These are phyloP conservation scores for Agrochola lychnidis DNA, from an alignment of 2,888 invertebrate genomes.

Conservation along the genomic window DNA sequence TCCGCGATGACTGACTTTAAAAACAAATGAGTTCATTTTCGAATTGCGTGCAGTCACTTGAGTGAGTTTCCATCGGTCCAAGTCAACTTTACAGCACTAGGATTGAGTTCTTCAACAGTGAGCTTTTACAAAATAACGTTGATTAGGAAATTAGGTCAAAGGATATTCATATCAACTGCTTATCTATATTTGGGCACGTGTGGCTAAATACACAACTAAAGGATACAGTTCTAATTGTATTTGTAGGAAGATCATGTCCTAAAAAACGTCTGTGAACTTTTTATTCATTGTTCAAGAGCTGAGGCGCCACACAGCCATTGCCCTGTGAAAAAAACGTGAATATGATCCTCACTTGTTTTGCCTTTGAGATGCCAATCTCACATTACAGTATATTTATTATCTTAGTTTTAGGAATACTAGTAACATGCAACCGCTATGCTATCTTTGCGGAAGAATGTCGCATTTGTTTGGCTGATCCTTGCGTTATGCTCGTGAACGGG, in stretches of 20 bases:
- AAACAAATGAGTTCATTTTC: background rate
- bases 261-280: background rate
- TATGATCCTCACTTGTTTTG: slow-evolving; percentile 10
- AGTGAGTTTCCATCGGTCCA: background rate
- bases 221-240: background rate
- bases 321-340: slow-evolving; percentile 3
- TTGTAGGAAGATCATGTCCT: background rate
- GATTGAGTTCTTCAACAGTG: background rate
- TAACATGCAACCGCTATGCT: background rate
- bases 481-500: too few relatives aligned
- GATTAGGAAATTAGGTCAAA: slow-evolving; percentile 36
- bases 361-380: background rate
- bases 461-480: too few relatives aligned
- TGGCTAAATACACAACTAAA: background rate
- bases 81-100: background rate
- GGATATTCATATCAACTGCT: slow-evolving; percentile 7
- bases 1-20: background rate
- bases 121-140: slow-evolving; percentile 14
- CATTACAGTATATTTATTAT: slow-evolving; percentile 10
- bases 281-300: background rate
- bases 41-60: too few relatives aligned
- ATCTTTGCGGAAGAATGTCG: background rate
- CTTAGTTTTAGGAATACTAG: background rate
- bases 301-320: background rate
- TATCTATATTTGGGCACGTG: slow-evolving; percentile 39